These are phyloP conservation scores for Thereva nobilitata DNA, from an alignment of 2,888 invertebrate species.

Conservation along the genomic window DNA sequence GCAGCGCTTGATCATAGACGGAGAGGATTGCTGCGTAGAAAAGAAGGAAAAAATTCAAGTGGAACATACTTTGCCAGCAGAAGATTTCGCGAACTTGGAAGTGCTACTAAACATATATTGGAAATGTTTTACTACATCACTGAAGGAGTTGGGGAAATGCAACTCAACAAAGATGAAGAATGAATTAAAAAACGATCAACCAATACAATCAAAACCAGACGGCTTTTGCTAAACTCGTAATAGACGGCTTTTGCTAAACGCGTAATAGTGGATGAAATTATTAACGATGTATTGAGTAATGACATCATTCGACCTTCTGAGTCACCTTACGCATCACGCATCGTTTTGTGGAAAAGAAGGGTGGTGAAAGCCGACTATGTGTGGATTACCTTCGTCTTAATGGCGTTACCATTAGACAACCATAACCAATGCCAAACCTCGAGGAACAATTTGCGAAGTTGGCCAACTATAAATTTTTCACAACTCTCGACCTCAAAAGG, in stretches of 20 bases:
- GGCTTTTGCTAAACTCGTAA: no score
- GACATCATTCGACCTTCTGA: neutral
- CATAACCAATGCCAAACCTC: slow-evolving; percentile 42
- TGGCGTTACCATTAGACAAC: slow-evolving; percentile 20
- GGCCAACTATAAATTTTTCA: neutral
- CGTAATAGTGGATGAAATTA: neutral
- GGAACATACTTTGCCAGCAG: neutral
- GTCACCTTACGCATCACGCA: slow-evolving; percentile 38
- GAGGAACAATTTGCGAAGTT: slow-evolving; percentile 39
- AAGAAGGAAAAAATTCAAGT: neutral
- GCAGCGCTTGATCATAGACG: slow-evolving; percentile 18
- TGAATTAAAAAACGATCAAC: neutral
- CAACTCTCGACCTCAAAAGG: no score
- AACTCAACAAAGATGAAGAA: neutral
- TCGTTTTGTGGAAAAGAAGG: slow-evolving; percentile 43
- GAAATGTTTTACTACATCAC: slow-evolving; percentile 2
- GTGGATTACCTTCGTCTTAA: slow-evolving; percentile 20
- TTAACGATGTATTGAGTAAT: neutral
- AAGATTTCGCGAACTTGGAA: neutral
- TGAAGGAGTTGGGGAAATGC: slow-evolving; percentile 2
- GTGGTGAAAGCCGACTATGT: slow-evolving; percentile 41
- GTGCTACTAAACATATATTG: neutral
- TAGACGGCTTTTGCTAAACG: slow-evolving; percentile 7
- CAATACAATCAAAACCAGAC: neutral
- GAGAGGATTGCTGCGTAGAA: slow-evolving; percentile 10